A percentile compares a stretch with the other conserved stretches of the same genome.
phyloP scores from a whole-genome alignment of 2,888 invertebrate species.

The Perizoma flavofasciatum region DNA sequence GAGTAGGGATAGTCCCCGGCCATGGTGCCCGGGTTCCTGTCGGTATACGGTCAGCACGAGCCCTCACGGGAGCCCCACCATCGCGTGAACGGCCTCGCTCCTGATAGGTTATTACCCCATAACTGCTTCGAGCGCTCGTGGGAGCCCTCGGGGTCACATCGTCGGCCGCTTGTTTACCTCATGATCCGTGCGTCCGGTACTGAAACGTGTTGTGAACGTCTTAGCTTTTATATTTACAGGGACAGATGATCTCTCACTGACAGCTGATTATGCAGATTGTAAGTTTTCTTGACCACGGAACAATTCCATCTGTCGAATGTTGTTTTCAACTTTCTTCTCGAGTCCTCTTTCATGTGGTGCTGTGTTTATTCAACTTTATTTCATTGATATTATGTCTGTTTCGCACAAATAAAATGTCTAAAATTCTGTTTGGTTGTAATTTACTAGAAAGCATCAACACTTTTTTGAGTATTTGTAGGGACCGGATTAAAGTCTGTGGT shows the following conservation, averaged over 20 bases:
- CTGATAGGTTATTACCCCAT: conserved; percentile 82
- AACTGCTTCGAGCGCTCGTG: conserved; percentile 63
- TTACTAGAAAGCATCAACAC: conserved; percentile 84
- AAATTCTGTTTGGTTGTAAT: conserved; percentile 82
- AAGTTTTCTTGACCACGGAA: conserved; percentile 79
- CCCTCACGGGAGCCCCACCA: conserved; percentile 74
- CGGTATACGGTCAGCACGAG: conserved; percentile 53
- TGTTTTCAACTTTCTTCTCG: conserved; percentile 60
- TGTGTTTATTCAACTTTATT: conserved; percentile 63
- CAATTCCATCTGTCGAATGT: conserved; percentile 75
- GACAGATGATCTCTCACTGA: conserved; percentile 84
- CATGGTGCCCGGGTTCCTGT: conserved; percentile 67
- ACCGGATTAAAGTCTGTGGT: conserved; percentile 65
- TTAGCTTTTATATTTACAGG: conserved; percentile 83
- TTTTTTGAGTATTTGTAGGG: conserved; percentile 81
- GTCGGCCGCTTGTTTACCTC: conserved; percentile 66
- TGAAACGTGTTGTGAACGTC: conserved; percentile 77
- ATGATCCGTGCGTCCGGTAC: conserved; percentile 63
- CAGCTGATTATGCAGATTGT: conserved; percentile 85
- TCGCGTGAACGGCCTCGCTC: conserved; percentile 69
- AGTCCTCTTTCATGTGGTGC: conserved; percentile 57
- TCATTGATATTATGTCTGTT: conserved; percentile 70
- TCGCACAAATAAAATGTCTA: conserved; percentile 74
- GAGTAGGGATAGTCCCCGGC: conserved; percentile 73
- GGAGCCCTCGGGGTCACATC: conserved; percentile 68